Evolutionary conservation across 2,797 vertebrate genomes (phyloP).

Genomic region (Gorsachius magnificus): DNA sequence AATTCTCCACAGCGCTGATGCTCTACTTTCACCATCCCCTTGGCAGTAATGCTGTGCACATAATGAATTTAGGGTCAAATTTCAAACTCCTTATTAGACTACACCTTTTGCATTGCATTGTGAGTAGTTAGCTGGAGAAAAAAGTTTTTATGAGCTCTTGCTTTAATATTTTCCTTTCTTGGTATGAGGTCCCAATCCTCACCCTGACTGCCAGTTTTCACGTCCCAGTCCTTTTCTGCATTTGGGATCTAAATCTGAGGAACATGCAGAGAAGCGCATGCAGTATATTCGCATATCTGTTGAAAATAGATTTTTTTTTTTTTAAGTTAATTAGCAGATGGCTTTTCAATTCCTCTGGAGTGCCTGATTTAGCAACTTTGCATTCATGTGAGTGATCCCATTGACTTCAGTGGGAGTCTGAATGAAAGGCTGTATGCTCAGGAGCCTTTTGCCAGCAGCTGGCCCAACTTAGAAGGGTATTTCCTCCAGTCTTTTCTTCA

Average conservation of each 20-base stretch:
- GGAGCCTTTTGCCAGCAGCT: slow-evolving; percentile 14
- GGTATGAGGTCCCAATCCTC: neutral
- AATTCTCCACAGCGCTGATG: neutral
- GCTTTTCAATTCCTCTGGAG: slow-evolving; percentile 22
- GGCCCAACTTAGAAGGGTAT: slow-evolving; percentile 33
- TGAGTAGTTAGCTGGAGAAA: neutral
- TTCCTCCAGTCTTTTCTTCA: neutral
- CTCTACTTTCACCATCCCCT: neutral
- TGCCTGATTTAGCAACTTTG: slow-evolving; percentile 21
- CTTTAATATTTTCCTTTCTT: neutral
- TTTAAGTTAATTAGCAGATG: slow-evolving; percentile 49
- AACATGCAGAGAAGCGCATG: neutral
- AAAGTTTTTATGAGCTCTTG: neutral
- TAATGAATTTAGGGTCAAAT: neutral
- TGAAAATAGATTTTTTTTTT: slow-evolving; percentile 48
- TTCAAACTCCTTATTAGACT: neutral
- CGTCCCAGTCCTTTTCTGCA: neutral
- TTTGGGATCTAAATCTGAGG: neutral
- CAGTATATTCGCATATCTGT: neutral
- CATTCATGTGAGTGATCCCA: neutral
- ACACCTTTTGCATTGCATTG: neutral
- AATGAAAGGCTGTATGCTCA: neutral
- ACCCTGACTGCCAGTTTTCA: neutral
- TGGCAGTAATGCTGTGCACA: neutral
- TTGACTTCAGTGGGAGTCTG: slow-evolving; percentile 18